Conservation (phyloP, 2,888 invertebrate genomes). For the Lasius platythorax region DNA sequence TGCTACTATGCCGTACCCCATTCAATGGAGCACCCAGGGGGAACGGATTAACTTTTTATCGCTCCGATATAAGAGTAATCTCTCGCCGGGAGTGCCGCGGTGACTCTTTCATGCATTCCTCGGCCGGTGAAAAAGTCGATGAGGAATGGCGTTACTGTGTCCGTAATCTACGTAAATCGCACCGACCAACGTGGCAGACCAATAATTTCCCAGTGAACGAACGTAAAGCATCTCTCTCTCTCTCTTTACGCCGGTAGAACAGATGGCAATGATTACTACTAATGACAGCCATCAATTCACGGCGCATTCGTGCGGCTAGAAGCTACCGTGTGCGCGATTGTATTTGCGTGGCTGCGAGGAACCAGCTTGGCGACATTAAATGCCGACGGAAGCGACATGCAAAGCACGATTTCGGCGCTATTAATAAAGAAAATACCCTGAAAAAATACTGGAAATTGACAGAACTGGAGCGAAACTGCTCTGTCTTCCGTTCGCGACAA, state of each 20-base stretch:
- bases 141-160: conserved; percentile 46
- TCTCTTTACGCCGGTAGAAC: conserved; percentile 55
- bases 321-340: conserved; percentile 38
- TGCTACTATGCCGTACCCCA: conserved; percentile 22
- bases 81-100: conserved; percentile 37
- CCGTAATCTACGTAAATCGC: conserved; percentile 60
- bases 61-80: conserved; percentile 45
- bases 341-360: conserved; percentile 27
- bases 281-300: conserved; percentile 75
- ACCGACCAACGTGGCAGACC: conserved; percentile 49
- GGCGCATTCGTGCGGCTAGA: conserved; percentile 58
- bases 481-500: conserved; percentile 5
- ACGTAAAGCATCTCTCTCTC: conserved; percentile 60
- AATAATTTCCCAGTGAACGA: conserved; percentile 59
- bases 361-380: conserved; percentile 51
- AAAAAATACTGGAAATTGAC: background rate
- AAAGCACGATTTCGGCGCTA: conserved; percentile 9
- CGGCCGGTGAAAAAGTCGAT: conserved; percentile 19
- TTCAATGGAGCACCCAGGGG: conserved; percentile 25
- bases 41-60: conserved; percentile 50
- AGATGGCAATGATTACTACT: conserved; percentile 76
- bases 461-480: conserved; percentile 37
- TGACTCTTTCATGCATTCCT: conserved; percentile 58
- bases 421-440: background rate
- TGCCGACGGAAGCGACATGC: conserved; percentile 22